phyloP scores from a whole-genome alignment of 2,113 vertebrate genomes.

The Chitala chitala region DNA sequence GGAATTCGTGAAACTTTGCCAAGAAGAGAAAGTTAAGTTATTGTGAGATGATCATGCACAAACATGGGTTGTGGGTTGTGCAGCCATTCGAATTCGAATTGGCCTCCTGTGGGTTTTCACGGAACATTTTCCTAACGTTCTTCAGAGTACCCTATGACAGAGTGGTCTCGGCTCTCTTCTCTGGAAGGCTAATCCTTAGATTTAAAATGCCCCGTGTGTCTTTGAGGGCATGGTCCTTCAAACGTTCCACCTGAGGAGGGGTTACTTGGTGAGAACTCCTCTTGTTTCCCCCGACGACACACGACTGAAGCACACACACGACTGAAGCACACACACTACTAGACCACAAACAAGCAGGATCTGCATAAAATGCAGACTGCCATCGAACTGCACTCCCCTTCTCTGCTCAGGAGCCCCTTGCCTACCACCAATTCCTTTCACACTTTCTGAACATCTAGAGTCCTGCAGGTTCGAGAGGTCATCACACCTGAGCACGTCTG shows the following conservation, averaged over 20 bases:
- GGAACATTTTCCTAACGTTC: not conserved
- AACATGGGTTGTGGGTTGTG: not conserved
- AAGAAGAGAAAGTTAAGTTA: too few species aligned
- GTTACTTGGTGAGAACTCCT: too few species aligned
- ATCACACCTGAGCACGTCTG: too few species aligned
- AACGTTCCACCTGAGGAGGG: too few species aligned
- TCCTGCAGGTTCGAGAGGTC: not conserved
- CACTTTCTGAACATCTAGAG: not conserved
- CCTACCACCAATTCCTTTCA: not conserved
- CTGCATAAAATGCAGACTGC: not conserved
- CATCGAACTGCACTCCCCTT: too few species aligned
- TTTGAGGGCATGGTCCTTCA: conserved; percentile 19
- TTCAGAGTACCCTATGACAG: not conserved
- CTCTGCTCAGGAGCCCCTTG: not conserved
- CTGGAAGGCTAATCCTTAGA: conserved; percentile 28
- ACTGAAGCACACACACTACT: too few species aligned
- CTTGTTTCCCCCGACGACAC: too few species aligned
- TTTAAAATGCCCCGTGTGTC: conserved; percentile 38
- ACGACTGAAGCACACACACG: too few species aligned
- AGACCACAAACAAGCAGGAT: not conserved
- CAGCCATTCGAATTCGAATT: not conserved
- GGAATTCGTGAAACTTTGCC: not conserved
- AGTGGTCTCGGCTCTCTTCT: conserved; percentile 19
- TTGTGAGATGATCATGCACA: not conserved
- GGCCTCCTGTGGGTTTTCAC: not conserved